Conservation (phyloP, 2,888 invertebrate genomes). For the Syritta pipiens region DNA sequence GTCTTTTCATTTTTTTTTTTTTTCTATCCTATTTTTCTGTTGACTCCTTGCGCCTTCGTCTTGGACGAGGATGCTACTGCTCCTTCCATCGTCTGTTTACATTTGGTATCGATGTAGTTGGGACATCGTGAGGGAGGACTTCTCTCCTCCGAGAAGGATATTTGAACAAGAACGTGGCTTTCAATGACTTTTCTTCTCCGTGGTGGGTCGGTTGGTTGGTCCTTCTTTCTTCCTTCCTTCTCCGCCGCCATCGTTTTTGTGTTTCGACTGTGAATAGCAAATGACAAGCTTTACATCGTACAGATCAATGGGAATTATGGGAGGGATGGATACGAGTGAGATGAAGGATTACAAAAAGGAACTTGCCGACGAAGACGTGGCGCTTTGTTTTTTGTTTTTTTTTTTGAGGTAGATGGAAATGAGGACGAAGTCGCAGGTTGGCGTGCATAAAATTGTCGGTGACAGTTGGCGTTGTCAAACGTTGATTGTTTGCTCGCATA, state of each 20-base stretch:
- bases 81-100: constrained; percentile 28
- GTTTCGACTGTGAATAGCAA: constrained; percentile 1
- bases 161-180: constrained; percentile 53
- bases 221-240: no score
- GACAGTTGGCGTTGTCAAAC: constrained; percentile 39
- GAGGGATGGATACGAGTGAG: constrained; percentile 25
- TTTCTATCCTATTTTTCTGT: constrained; percentile 4
- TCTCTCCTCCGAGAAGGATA: constrained; percentile 58
- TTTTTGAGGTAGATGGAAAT: not conserved
- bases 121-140: constrained; percentile 10
- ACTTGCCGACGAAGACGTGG: not conserved
- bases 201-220: no score
- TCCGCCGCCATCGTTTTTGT: no score
- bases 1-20: constrained; percentile 21
- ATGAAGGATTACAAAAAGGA: constrained; percentile 1
- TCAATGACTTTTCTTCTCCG: constrained; percentile 22
- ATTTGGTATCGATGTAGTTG: constrained; percentile 17
- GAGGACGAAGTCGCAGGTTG: not conserved
- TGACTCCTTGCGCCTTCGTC: not conserved
- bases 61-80: not conserved
- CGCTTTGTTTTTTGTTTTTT: constrained; percentile 10
- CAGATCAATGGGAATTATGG: constrained; percentile 56
- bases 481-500: not conserved
- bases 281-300: constrained; percentile 31
- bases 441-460: constrained; percentile 33